These are phyloP conservation scores for Chaenocephalus aceratus DNA, from an alignment of 2,113 vertebrate species.

Conservation along the genomic window DNA sequence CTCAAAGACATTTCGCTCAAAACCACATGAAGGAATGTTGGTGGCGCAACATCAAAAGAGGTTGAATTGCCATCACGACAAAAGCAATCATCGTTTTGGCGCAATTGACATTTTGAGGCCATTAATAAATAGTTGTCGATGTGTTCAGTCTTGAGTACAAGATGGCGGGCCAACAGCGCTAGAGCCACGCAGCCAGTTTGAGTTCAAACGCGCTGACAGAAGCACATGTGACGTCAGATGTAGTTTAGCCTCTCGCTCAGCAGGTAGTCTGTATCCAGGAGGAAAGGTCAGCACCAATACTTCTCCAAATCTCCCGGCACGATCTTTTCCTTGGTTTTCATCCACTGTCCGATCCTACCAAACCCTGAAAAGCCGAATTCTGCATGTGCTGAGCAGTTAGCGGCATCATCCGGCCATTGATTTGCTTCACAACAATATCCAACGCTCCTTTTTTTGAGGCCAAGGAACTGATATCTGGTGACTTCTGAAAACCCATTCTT, in stretches of 20 bases:
- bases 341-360: background rate
- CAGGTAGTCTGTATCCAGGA: background rate
- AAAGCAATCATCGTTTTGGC: background rate
- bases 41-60: no score
- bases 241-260: background rate
- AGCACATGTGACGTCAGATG: constrained; percentile 11
- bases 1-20: no score
- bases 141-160: background rate
- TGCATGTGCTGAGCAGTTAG: background rate
- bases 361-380: background rate
- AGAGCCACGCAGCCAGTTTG: background rate
- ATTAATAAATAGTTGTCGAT: background rate
- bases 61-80: no score
- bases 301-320: no score
- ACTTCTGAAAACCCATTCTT: no score
- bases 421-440: background rate
- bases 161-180: no score
- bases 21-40: no score
- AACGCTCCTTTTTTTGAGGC: background rate
- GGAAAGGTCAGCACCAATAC: background rate
- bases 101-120: background rate
- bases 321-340: background rate
- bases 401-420: background rate
- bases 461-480: background rate
- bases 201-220: background rate